Evolutionary conservation across 2,888 invertebrate species (phyloP), one percentile per base, ranked within the genome.

Genomic region (Ormyrus labotus): DNA sequence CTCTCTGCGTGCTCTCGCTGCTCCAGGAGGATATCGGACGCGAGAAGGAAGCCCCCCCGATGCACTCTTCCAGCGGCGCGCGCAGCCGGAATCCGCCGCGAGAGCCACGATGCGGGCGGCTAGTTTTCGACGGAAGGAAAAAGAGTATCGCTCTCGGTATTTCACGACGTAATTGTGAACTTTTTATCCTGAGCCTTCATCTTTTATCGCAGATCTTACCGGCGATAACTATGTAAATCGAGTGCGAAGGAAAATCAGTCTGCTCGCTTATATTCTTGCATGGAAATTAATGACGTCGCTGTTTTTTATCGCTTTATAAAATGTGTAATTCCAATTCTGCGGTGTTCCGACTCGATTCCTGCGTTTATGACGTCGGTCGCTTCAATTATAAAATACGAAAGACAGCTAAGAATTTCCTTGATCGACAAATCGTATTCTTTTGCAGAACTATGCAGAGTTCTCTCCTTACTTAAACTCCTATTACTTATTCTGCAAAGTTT

Each of bases 121-220:
- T 34, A 34, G 34, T 34, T 34, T 34, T 34, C 34, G 34, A 4
- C 34, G 34, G 34, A 34, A 34, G 34, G 34, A 34, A 34, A 4
- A 34, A 34, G 34, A 4, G 34, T 34, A 34, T 34, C 34, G 34
- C 34, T 4, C 34, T 4, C 34, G 34, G 34, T 34, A 1, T 34
- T 34, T 34, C 34, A 34, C 3, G 34, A 34, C 3, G 19, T 19
- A 19, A 34, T 19, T 19, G 19, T 19, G 2, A 2, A 19, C 19
- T 1, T 19, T 19, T 19, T 19, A 19, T 19, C 19, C 19, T 1
- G 19, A 19, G 19, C 19, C 0, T 19, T 19, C 13, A 53, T 67
- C 65, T 60, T 51, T 53, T 13, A 72, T 78, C 65, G 8, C 50
- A 11, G 10, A 65, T 71, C 63, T 71, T 64, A 58, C 67, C 71